phyloP scores from a whole-genome alignment of 2,113 vertebrate genomes.

The Nycticorax nycticorax region DNA sequence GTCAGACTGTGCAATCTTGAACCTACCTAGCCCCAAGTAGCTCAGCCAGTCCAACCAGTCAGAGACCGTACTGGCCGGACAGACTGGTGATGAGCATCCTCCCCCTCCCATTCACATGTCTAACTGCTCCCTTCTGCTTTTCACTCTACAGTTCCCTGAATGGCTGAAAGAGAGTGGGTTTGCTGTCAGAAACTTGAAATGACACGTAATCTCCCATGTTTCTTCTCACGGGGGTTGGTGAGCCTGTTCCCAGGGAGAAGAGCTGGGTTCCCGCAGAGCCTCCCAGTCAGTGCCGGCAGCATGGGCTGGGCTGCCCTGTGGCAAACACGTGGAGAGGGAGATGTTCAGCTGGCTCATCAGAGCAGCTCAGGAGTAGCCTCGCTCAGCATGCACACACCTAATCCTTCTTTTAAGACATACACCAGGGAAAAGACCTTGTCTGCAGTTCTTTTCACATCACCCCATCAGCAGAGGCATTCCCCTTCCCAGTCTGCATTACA shows the following conservation, averaged over 20 bases:
- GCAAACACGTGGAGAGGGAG: background rate
- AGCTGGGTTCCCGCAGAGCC: background rate
- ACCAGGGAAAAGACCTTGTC: background rate
- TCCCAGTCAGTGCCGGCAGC: background rate
- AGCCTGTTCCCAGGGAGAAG: background rate
- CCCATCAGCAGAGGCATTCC: background rate
- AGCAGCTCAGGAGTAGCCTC: background rate
- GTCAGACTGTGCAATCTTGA: conserved; percentile 1
- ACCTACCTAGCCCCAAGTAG: background rate
- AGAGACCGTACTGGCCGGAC: background rate
- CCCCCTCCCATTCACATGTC: conserved; percentile 13
- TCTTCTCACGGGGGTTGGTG: background rate
- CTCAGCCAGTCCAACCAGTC: conserved; percentile 26
- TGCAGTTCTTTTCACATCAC: background rate
- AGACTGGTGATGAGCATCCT: background rate
- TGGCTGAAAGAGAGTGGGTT: background rate
- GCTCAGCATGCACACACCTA: background rate
- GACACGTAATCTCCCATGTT: background rate
- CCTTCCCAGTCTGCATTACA: background rate
- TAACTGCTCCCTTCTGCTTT: background rate
- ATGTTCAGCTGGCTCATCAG: background rate
- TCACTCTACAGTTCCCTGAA: background rate
- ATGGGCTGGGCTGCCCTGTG: background rate
- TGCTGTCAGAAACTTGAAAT: conserved; percentile 27
- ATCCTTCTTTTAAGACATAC: background rate